Conservation (phyloP, 2,797 vertebrate genomes). For the Smutsia gigantea region DNA sequence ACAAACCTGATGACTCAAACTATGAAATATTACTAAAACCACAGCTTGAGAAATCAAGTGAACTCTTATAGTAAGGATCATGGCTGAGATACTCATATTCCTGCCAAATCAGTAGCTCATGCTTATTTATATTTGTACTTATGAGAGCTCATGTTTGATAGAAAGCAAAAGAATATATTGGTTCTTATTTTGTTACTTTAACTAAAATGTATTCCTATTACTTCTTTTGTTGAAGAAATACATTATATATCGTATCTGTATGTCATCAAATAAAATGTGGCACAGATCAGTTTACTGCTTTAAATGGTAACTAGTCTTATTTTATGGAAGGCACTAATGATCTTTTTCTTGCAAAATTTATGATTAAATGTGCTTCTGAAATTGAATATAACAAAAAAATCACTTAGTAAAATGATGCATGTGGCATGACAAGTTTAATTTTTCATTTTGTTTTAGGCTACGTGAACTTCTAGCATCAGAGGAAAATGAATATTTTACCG, state of each 20-base stretch:
- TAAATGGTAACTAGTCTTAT: conserved; percentile 18
- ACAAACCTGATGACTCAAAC: background rate
- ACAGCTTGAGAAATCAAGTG: conserved; percentile 37
- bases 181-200: conserved; percentile 39
- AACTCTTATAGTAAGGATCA: conserved; percentile 2
- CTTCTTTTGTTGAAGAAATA: conserved; percentile 30
- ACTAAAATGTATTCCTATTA: conserved; percentile 33
- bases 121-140: conserved; percentile 46
- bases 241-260: background rate
- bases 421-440: conserved; percentile 32
- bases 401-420: background rate
- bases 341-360: conserved; percentile 51
- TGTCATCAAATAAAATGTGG: conserved; percentile 33
- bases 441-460: conserved; percentile 86
- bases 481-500: conserved; percentile 87
- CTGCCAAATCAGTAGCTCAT: conserved; percentile 15
- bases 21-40: background rate
- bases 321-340: background rate
- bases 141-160: background rate
- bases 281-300: background rate
- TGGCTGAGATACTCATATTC: conserved; percentile 4
- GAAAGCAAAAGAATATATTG: conserved; percentile 19
- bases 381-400: conserved; percentile 43
- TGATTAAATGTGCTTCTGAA: background rate
- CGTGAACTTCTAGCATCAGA: conserved; percentile 90